Conservation (phyloP, 35 echinoderm and acorn worm species). For the Patiria miniata region DNA sequence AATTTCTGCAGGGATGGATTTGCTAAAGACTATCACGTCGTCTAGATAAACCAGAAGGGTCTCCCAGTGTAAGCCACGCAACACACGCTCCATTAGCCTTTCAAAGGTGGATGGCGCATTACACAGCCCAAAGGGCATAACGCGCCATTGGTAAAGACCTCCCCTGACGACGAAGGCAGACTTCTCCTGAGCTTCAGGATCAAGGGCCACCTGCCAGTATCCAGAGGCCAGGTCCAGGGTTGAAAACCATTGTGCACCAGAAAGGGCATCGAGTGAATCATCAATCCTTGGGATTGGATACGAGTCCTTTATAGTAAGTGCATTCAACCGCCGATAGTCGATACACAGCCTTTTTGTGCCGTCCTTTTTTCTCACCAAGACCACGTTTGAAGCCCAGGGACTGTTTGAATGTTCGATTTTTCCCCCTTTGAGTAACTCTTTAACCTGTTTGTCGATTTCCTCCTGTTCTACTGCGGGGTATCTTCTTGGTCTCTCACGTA, state of each 20-base stretch:
- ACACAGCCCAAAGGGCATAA: too few species aligned
- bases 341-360: neutral
- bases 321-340: neutral
- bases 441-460: neutral
- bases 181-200: neutral
- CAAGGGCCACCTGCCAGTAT: conserved; percentile 36
- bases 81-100: too few species aligned
- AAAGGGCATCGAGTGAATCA: conserved; percentile 1
- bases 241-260: conserved; percentile 14
- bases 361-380: conserved; percentile 36
- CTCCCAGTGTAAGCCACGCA: too few species aligned
- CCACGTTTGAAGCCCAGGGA: conserved; percentile 26
- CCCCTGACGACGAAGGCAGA: too few species aligned
- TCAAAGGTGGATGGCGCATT: too few species aligned
- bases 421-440: neutral
- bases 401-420: conserved; percentile 34
- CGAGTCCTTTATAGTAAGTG: neutral
- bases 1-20: too few species aligned
- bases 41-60: too few species aligned
- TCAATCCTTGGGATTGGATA: conserved; percentile 32
- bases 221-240: conserved; percentile 2
- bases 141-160: too few species aligned
- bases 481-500: neutral
- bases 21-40: too few species aligned
- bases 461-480: conserved; percentile 14